Evolutionary conservation across 1,140 invertebrate genomes (phyloP).

Genomic region (Atta colombica): DNA sequence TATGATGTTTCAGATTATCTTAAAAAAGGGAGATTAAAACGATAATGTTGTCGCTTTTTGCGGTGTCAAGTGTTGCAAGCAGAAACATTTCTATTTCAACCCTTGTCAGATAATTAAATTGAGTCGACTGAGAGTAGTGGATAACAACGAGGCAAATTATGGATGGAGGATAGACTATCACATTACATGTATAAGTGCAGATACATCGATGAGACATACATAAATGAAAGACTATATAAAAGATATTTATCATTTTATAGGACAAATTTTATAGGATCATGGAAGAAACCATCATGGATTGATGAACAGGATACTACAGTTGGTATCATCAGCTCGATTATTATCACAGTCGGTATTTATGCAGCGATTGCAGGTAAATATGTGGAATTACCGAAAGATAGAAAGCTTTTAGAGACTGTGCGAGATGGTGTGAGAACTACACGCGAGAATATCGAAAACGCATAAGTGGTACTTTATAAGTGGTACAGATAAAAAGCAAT

Average conservation of each 20-base stretch:
- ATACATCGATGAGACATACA: constrained; percentile 87
- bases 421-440: too few relatives aligned
- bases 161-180: constrained; percentile 96
- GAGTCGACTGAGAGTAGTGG: constrained; percentile 95
- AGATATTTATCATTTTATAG: neutral
- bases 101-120: constrained; percentile 90
- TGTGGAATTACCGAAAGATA: too few relatives aligned
- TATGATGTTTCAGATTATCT: constrained; percentile 3
- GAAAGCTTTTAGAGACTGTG: too few relatives aligned
- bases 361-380: too few relatives aligned
- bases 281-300: too few relatives aligned
- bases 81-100: constrained; percentile 88
- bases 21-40: neutral
- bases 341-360: too few relatives aligned
- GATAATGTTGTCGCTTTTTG: neutral
- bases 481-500: neutral
- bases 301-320: too few relatives aligned
- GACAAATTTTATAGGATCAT: neutral
- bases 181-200: constrained; percentile 93
- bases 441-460: neutral
- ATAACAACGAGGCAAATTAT: constrained; percentile 97
- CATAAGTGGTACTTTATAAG: neutral
- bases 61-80: constrained; percentile 57
- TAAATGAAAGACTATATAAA: too few relatives aligned
- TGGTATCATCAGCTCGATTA: too few relatives aligned